phyloP scores from a whole-genome alignment of 2,113 vertebrate genomes.

The Scytalopus superciliaris region DNA sequence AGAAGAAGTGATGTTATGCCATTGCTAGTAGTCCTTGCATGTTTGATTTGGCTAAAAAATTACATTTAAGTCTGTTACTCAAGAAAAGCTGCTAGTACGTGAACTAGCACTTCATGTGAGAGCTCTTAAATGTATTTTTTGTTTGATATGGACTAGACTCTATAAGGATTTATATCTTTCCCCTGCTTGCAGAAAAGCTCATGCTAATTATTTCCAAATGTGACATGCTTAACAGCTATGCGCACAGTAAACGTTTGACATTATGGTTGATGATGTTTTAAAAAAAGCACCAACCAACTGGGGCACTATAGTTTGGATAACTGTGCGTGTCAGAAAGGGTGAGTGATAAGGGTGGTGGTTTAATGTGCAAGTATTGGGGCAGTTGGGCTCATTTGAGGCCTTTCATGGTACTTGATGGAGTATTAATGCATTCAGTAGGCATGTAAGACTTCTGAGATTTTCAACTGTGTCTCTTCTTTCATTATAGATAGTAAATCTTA shows the following conservation, averaged over 20 bases:
- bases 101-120: not conserved
- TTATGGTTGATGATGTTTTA: not conserved
- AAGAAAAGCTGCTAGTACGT: not conserved
- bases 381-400: not conserved
- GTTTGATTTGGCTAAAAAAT: not conserved
- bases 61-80: not conserved
- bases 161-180: not conserved
- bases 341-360: not conserved
- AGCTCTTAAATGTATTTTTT: not conserved
- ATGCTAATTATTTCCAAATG: not conserved
- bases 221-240: not conserved
- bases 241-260: not conserved
- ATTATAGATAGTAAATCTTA: slow-evolving; percentile 95
- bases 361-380: not conserved
- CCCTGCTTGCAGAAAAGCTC: not conserved
- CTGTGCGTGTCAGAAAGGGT: not conserved
- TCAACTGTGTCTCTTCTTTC: slow-evolving; percentile 16
- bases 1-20: not conserved
- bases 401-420: not conserved
- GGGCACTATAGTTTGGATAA: not conserved
- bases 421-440: not conserved
- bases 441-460: not conserved
- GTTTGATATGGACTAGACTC: not conserved
- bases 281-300: accelerated
- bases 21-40: not conserved